These are phyloP conservation scores for Arnoldichthys spilopterus DNA, from an alignment of 2,797 vertebrate species.

Conservation along the genomic window DNA sequence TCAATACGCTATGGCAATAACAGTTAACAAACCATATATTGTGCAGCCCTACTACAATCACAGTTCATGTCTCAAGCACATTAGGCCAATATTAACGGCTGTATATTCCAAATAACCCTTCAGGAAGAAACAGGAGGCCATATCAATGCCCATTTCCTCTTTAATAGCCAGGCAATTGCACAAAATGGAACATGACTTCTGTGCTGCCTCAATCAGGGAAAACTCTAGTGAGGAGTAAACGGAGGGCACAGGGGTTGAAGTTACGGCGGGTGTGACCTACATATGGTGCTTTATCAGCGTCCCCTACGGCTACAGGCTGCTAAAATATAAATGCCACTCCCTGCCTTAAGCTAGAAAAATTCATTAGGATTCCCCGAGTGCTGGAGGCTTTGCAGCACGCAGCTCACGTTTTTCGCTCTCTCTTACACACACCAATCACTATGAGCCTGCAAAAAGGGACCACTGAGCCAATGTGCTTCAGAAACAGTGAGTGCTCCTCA, in stretches of 20 bases:
- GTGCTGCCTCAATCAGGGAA: not conserved
- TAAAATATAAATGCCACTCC: slow-evolving; percentile 73
- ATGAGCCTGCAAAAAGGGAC: slow-evolving; percentile 6
- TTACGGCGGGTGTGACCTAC: slow-evolving; percentile 48
- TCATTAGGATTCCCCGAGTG: slow-evolving; percentile 64
- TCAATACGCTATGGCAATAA: not conserved
- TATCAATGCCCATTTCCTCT: slow-evolving; percentile 23
- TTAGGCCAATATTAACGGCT: not conserved
- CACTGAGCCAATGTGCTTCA: slow-evolving; percentile 9
- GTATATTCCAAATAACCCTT: not conserved
- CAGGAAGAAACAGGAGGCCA: slow-evolving; percentile 1
- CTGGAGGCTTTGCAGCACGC: slow-evolving; percentile 3
- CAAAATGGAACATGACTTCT: slow-evolving; percentile 14
- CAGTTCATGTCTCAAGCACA: not conserved
- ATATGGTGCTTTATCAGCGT: slow-evolving; percentile 39
- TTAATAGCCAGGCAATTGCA: not conserved
- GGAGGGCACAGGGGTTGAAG: slow-evolving; percentile 30
- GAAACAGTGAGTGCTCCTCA: not conserved
- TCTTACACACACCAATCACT: slow-evolving; percentile 8
- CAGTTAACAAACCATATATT: not conserved
- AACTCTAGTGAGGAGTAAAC: slow-evolving; percentile 48
- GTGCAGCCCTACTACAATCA: not conserved
- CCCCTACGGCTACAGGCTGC: slow-evolving; percentile 32
- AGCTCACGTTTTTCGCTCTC: slow-evolving; percentile 2
- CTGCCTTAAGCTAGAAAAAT: slow-evolving; percentile 54